Evolutionary conservation across 2,888 invertebrate genomes (phyloP), one percentile per base, ranked within the genome.

Genomic region (Dicyrtomina minuta): DNA sequence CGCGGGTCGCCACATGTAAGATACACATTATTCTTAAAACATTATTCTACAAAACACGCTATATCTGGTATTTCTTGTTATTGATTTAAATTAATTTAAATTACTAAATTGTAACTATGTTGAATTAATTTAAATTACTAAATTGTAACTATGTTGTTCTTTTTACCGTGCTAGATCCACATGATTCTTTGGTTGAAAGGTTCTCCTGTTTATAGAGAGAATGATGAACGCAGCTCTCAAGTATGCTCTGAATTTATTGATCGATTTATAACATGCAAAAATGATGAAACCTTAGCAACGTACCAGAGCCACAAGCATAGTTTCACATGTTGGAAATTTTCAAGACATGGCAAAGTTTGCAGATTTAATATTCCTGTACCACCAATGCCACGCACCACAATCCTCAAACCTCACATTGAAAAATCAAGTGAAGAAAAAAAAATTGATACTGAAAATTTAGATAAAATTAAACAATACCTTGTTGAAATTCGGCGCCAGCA

Each of bases 231-330:
- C 24, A 65, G 68, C 1, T 53, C 55, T 10, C 4, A 15, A n/a
- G 12, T 1, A 15, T 67, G 70, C 41, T 15, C 20, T 8, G 20
- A 62, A 1, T 71, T 69, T 27, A 69, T 73, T 27, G 73, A 73
- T 22, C 22, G 67, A 43, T 71, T 64, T 43, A 70, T 73, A 1
- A 70, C 71, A 5, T 64, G 59, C 33, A 41, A 64, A 26, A 58
- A 70, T 44, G n/a, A 22, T 27, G 39, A 22, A n/a, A 55, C 59
- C 0, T 44, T 26, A 2, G 41, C 69, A 2, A 46, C 59, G 24
- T 70, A 70, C 51, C 72, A 74, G 27, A 44, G 56, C 4, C 72
- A 72, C 58, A 67, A 56, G 27, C 71, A 74, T 41, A 26, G 51
- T 5, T 68, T 44, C 26, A 62, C 70, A 6, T 74, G 70, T 46